These are phyloP conservation scores for Apodemus agrarius DNA, from an alignment of 2,797 vertebrate species.

Conservation along the genomic window DNA sequence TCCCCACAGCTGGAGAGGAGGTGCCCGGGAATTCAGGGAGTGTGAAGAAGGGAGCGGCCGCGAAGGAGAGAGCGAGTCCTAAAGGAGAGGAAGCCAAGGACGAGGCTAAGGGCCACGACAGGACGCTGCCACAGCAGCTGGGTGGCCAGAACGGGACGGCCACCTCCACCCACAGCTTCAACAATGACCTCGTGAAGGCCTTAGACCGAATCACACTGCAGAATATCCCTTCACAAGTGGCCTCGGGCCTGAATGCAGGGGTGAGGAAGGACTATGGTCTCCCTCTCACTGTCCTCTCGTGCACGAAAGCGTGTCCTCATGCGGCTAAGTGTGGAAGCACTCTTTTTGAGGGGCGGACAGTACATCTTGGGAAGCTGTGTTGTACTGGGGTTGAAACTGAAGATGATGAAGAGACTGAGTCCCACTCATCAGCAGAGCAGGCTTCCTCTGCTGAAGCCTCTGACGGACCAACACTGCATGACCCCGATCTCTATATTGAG, in stretches of 20 bases:
- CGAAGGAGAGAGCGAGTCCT: slow-evolving; percentile 80
- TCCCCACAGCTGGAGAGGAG: slow-evolving; percentile 92
- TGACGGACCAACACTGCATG: slow-evolving; percentile 93
- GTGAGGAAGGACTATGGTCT: slow-evolving; percentile 80
- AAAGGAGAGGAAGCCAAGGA: slow-evolving; percentile 87
- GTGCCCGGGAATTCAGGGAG: slow-evolving; percentile 81
- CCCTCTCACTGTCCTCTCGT: slow-evolving; percentile 78
- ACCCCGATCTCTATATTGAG: slow-evolving; percentile 96
- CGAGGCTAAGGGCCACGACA: slow-evolving; percentile 81
- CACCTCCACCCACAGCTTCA: slow-evolving; percentile 85
- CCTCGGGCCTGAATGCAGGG: slow-evolving; percentile 66
- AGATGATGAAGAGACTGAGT: slow-evolving; percentile 90
- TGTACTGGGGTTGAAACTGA: slow-evolving; percentile 92
- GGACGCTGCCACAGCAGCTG: slow-evolving; percentile 74
- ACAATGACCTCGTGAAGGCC: slow-evolving; percentile 90
- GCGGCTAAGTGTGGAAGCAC: slow-evolving; percentile 84
- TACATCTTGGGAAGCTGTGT: slow-evolving; percentile 89
- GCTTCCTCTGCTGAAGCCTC: slow-evolving; percentile 89
- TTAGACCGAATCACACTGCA: slow-evolving; percentile 91
- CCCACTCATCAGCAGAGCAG: slow-evolving; percentile 88
- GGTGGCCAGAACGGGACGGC: slow-evolving; percentile 78
- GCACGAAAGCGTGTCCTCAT: slow-evolving; percentile 83
- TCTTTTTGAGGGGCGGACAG: slow-evolving; percentile 88
- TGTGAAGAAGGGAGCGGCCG: slow-evolving; percentile 76
- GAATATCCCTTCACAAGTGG: slow-evolving; percentile 81